These are phyloP conservation scores for Mobula birostris DNA, from an alignment of 2,113 vertebrate species.

Conservation along the genomic window DNA sequence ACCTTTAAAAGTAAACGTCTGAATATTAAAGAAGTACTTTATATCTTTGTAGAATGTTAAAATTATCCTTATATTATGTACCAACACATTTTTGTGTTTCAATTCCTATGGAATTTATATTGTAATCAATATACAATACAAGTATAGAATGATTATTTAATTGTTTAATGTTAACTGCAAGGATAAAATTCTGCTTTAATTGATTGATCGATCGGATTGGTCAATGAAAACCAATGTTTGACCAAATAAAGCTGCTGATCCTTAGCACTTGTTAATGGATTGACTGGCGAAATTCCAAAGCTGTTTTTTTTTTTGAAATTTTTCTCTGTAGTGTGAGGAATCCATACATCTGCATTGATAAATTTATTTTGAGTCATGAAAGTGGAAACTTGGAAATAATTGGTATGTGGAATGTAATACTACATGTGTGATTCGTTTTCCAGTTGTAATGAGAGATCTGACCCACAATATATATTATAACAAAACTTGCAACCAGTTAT, in stretches of 20 bases:
- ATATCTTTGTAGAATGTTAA: too few species aligned
- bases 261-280: neutral
- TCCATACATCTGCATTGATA: neutral
- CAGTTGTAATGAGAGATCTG: slow-evolving; percentile 12
- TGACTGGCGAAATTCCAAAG: neutral
- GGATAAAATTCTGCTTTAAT: neutral
- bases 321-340: neutral
- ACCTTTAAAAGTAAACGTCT: too few species aligned
- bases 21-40: too few species aligned
- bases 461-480: neutral
- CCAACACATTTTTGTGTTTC: too few species aligned
- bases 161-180: neutral
- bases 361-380: slow-evolving; percentile 10
- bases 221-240: neutral
- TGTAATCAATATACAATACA: too few species aligned
- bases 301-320: neutral
- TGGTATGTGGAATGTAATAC: slow-evolving; percentile 20
- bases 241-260: neutral
- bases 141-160: too few species aligned
- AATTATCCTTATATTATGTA: too few species aligned
- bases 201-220: neutral
- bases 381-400: neutral
- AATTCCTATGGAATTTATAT: too few species aligned
- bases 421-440: slow-evolving; percentile 31
- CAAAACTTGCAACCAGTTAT: slow-evolving; percentile 30